Evolutionary conservation across 2,888 invertebrate species (phyloP).

Genomic region (Emmelina monodactyla): DNA sequence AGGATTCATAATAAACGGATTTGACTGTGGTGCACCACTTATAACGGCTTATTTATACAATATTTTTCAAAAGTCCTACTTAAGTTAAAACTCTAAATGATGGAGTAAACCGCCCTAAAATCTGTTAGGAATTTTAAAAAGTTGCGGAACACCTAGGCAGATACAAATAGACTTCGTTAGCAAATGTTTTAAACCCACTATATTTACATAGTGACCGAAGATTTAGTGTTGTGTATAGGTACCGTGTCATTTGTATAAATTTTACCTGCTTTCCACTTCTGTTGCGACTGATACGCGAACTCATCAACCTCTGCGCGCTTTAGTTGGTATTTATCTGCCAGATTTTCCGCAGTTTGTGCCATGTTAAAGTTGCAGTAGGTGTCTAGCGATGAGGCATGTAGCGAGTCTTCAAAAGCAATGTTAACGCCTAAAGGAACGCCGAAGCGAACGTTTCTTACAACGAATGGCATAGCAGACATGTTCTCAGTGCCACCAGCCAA

Average conservation of each 20-base stretch:
- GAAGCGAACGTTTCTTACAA: conserved; percentile 83
- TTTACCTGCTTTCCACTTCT: conserved; percentile 83
- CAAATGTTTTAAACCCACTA: neutral
- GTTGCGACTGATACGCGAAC: conserved; percentile 85
- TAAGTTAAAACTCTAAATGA: no score
- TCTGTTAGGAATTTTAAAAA: no score
- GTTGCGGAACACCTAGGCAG: no score
- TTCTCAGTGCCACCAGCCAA: conserved; percentile 93
- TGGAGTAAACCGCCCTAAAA: no score
- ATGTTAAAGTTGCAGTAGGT: conserved; percentile 89
- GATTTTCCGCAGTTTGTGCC: conserved; percentile 94
- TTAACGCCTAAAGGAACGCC: conserved; percentile 83
- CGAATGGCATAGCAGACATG: conserved; percentile 91
- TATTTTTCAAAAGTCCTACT: no score
- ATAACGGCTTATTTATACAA: no score
- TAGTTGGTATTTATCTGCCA: conserved; percentile 83
- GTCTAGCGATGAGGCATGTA: conserved; percentile 78
- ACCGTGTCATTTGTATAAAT: no score
- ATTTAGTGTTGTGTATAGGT: no score
- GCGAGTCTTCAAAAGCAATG: conserved; percentile 81
- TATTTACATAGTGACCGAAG: no score
- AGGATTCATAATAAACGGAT: no score
- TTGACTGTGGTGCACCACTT: no score
- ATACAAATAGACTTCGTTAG: neutral
- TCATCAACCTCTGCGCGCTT: conserved; percentile 83